Evolutionary conservation across 2,797 vertebrate species (phyloP), one percentile per base, ranked within the genome.

Genomic region (Crenuchus spilurus): DNA sequence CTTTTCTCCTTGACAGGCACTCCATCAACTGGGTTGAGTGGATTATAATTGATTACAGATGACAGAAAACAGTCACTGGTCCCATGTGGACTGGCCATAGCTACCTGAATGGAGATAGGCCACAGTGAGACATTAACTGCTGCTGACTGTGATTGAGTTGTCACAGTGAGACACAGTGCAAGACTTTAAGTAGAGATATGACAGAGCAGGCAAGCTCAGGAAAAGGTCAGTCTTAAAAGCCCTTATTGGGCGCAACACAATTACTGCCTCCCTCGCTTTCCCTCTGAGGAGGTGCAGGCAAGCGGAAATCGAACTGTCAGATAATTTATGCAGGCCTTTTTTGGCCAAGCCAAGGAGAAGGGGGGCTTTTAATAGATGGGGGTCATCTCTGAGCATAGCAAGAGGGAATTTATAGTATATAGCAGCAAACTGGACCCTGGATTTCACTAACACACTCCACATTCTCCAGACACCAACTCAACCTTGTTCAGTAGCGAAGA

Each of bases 281-380:
- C 75, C 74, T 69, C 63, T 73, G 61, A 52, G 8, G 37, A 55
- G 41, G 71, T 76, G 78, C 35, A n/a, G 22, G 61, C 64, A 55
- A 62, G 39, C 46, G 33, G 72, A 80, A 86, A 84, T 80, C 67
- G 79, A 85, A 84, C 75, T 75, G 76, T 84, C 73, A 74, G 61
- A 80, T 87, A 84, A 89, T 86, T 74, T 81, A 86, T 87, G 79
- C 84, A 76, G 74, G 69, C 79, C 60, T 71, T 68, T 79, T 81
- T 79, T 75, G 75, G 74, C 67, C 37, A 33, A 60, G 55, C 46
- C 20, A 31, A 49, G 30, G 67, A 60, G 70, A 75, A 37, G 54
- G 42, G 66, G 58, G 75, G 46, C 3, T 11, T 84, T 81, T 81
- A 58, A 67, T 60, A 69, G 67, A 74, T 31, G 31, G 63, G 51